phyloP scores from a whole-genome alignment of 2,888 invertebrate species.

The Elysia crispata region DNA sequence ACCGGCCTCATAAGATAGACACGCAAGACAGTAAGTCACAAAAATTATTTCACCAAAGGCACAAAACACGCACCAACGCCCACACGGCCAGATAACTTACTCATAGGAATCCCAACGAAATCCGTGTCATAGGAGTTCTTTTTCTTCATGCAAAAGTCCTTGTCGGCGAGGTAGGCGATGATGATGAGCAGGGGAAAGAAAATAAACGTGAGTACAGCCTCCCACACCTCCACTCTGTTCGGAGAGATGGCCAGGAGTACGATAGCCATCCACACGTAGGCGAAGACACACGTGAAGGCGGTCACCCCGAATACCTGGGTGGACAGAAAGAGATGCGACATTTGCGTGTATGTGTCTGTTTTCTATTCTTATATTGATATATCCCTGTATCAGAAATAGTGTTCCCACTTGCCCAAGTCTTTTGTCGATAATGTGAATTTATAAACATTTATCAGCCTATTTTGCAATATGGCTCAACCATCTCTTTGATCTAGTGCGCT shows the following conservation, averaged over 20 bases:
- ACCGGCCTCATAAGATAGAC: too few species aligned
- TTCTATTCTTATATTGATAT: too few species aligned
- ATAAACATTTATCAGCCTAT: too few species aligned
- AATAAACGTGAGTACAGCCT: conserved; percentile 81
- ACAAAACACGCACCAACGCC: too few species aligned
- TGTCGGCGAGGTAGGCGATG: conserved; percentile 81
- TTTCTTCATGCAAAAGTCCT: conserved; percentile 74
- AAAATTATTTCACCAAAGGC: too few species aligned
- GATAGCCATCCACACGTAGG: conserved; percentile 82
- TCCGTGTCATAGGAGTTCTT: conserved; percentile 58
- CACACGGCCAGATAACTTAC: conserved; percentile 55
- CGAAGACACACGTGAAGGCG: conserved; percentile 79
- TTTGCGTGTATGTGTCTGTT: too few species aligned
- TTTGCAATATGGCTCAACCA: too few species aligned
- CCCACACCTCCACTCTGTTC: conserved; percentile 80
- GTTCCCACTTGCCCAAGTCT: too few species aligned
- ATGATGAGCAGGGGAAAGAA: conserved; percentile 81
- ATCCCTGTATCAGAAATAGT: too few species aligned
- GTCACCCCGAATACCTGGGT: conserved; percentile 59
- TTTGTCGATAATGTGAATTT: too few species aligned
- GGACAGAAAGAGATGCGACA: background rate
- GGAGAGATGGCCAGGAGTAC: conserved; percentile 78
- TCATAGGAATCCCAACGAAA: conserved; percentile 65
- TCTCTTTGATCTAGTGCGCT: too few species aligned
- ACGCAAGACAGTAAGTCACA: too few species aligned